phyloP scores from a whole-genome alignment of 2,888 invertebrate species.

The Orthosia gothica region DNA sequence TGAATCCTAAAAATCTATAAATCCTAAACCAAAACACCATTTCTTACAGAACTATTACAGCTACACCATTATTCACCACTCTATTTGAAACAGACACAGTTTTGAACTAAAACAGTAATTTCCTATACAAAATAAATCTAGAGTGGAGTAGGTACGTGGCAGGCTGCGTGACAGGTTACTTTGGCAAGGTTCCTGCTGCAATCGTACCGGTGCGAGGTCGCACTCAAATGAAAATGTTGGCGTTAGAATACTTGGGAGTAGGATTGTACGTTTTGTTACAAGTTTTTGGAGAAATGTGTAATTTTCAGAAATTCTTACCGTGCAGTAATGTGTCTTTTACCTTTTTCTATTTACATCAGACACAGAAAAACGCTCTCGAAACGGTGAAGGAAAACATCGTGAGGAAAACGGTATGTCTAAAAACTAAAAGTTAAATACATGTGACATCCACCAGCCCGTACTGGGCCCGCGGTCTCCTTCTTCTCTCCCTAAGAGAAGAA shows the following conservation, averaged over 20 bases:
- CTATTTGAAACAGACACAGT: conserved; percentile 17
- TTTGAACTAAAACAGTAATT: conserved; percentile 56
- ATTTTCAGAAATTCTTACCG: not conserved
- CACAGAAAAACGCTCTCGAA: no score
- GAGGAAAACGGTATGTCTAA: no score
- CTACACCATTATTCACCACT: conserved; percentile 24
- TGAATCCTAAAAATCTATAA: conserved; percentile 8
- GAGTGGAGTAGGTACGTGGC: conserved; percentile 62
- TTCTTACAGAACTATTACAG: conserved; percentile 6
- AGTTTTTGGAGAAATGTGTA: not conserved
- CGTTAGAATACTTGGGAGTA: conserved; percentile 48
- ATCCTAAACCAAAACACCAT: not conserved
- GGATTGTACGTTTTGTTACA: conserved; percentile 13
- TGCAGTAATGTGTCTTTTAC: no score
- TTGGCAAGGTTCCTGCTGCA: conserved; percentile 79
- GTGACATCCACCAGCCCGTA: no score
- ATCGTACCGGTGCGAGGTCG: conserved; percentile 60
- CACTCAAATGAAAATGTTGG: conserved; percentile 68
- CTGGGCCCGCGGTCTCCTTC: no score
- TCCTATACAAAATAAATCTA: conserved; percentile 69
- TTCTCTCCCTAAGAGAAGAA: no score
- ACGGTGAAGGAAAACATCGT: no score
- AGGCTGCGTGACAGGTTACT: conserved; percentile 78
- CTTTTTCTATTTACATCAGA: no score
- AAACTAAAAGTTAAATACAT: no score